phyloP scores from a whole-genome alignment of 2,888 invertebrate genomes.

The Bruchidius siliquastri region DNA sequence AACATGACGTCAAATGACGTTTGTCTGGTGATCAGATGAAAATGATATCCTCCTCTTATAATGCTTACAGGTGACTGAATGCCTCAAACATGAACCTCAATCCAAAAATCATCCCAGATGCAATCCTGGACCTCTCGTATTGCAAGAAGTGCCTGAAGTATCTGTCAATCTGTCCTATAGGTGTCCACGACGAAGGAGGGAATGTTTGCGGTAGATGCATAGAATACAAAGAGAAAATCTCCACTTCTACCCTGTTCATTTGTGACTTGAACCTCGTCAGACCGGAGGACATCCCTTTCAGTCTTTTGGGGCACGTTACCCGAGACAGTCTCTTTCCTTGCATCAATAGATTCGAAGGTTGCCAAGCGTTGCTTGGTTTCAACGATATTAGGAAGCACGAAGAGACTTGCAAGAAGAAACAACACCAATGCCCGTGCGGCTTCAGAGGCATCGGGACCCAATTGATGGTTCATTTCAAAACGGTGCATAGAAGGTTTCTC shows the following conservation, averaged over 20 bases:
- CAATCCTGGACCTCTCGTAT: conserved; percentile 14
- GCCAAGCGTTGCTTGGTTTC: conserved; percentile 13
- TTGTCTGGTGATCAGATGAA: neutral
- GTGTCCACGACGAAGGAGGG: conserved; percentile 17
- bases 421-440: conserved; percentile 13
- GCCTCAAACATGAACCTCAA: neutral
- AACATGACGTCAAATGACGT: no score
- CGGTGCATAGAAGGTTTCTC: conserved; percentile 12
- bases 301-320: conserved; percentile 17
- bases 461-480: conserved; percentile 19
- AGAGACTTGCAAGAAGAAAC: conserved; percentile 9
- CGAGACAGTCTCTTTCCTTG: conserved; percentile 16
- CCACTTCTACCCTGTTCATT: conserved; percentile 13
- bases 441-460: conserved; percentile 20
- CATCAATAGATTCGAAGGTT: conserved; percentile 18
- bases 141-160: conserved; percentile 20
- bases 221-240: conserved; percentile 4
- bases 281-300: conserved; percentile 12
- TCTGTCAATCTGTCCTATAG: conserved; percentile 20
- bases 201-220: conserved; percentile 21
- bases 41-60: neutral
- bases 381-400: conserved; percentile 16
- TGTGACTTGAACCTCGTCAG: conserved; percentile 5
- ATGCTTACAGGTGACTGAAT: neutral
- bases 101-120: conserved; percentile 15